These are phyloP conservation scores for Tympanuchus pallidicinctus DNA, from an alignment of 2,113 vertebrate genomes.

Conservation along the genomic window DNA sequence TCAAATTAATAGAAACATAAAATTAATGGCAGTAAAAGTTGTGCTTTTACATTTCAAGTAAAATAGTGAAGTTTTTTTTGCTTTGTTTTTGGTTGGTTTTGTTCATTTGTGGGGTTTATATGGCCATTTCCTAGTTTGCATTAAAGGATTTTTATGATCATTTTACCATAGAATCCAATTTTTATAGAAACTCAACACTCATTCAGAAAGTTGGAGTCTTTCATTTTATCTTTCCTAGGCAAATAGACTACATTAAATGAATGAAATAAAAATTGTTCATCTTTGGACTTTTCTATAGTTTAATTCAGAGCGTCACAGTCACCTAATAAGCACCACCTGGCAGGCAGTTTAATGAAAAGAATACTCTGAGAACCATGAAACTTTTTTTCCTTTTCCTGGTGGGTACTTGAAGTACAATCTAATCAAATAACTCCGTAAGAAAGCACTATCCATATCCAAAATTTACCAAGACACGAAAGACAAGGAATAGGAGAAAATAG, in stretches of 20 bases:
- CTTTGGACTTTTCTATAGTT: background rate
- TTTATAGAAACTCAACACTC: background rate
- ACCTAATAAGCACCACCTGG: background rate
- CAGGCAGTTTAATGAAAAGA: background rate
- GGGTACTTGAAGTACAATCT: background rate
- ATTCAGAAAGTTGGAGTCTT: background rate
- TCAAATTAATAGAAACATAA: background rate
- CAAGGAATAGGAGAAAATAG: background rate
- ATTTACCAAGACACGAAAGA: background rate
- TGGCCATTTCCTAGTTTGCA: background rate
- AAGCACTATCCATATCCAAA: background rate
- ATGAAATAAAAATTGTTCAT: background rate
- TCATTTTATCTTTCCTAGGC: background rate
- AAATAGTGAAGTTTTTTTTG: background rate
- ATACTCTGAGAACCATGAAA: background rate
- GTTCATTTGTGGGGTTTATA: background rate
- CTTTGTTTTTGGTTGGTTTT: background rate
- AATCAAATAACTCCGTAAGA: background rate
- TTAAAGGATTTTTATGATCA: background rate
- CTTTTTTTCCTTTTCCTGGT: background rate
- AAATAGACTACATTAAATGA: background rate
- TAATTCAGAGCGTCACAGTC: background rate
- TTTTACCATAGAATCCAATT: background rate
- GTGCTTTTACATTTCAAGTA: background rate
- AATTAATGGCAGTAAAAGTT: background rate